phyloP scores from a whole-genome alignment of 2,797 vertebrate genomes.

The Botia kubotai region DNA sequence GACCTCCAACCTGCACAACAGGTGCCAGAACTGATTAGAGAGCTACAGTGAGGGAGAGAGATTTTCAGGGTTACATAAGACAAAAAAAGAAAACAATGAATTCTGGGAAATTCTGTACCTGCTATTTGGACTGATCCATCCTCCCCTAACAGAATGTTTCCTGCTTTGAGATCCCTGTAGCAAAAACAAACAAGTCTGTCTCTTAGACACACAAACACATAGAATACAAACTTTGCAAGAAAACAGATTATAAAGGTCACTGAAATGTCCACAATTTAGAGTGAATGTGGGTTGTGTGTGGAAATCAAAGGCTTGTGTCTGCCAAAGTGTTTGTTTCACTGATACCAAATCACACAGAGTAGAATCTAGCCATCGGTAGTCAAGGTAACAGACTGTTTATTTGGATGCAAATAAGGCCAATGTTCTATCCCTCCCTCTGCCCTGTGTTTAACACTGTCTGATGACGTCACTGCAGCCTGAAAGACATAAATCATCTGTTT shows the following conservation, averaged over 20 bases:
- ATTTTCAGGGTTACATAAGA: no score
- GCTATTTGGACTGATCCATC: constrained; percentile 98
- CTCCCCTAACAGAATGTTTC: constrained; percentile 97
- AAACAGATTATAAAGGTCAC: background rate
- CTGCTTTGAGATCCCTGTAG: constrained; percentile 94
- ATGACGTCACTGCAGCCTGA: background rate
- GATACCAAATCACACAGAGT: constrained; percentile 7
- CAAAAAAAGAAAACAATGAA: background rate
- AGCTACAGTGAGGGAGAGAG: background rate
- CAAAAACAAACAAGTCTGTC: constrained; percentile 29
- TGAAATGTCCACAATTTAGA: background rate
- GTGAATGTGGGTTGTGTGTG: background rate
- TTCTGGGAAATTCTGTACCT: constrained; percentile 74
- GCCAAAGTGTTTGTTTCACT: constrained; percentile 10
- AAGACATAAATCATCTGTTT: background rate
- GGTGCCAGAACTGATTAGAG: background rate
- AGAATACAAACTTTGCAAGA: background rate
- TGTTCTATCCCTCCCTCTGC: background rate
- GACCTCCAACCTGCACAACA: background rate
- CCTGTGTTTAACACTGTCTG: background rate
- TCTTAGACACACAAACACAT: constrained; percentile 12
- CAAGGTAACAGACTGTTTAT: constrained; percentile 31
- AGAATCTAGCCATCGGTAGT: constrained; percentile 39
- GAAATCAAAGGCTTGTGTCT: constrained; percentile 16
- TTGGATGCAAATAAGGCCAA: background rate